A percentile compares a stretch with the other conserved stretches of the same genome.
These are phyloP conservation scores for Pterobdella sp. DNA, from an alignment of 2,888 invertebrate genomes.

Conservation along the genomic window DNA sequence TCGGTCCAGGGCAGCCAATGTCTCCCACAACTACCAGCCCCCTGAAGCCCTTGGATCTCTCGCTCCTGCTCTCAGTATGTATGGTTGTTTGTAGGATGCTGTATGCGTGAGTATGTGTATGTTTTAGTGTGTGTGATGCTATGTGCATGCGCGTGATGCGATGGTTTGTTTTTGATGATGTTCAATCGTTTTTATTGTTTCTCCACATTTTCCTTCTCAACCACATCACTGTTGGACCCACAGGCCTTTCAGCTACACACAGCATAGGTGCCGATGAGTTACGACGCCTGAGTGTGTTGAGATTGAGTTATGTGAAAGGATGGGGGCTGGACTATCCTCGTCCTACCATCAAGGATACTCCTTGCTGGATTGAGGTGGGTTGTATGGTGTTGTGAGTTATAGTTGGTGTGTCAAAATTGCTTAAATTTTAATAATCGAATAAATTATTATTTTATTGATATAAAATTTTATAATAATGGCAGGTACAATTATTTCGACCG, in stretches of 20 bases:
- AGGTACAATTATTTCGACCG: slow-evolving; percentile 54
- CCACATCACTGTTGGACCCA: background rate
- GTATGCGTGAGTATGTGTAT: background rate
- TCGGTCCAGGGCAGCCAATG: slow-evolving; percentile 94
- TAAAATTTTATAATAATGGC: background rate
- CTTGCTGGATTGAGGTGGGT: slow-evolving; percentile 57
- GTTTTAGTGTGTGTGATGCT: background rate
- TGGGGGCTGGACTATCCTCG: slow-evolving; percentile 98
- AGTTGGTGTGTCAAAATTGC: background rate
- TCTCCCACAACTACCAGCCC: slow-evolving; percentile 67
- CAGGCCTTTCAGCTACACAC: slow-evolving; percentile 71
- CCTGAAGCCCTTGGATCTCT: slow-evolving; percentile 65
- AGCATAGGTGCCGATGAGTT: slow-evolving; percentile 98
- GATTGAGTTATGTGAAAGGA: slow-evolving; percentile 96
- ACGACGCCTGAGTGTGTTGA: slow-evolving; percentile 84
- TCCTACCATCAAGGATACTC: slow-evolving; percentile 94
- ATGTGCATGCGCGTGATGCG: background rate
- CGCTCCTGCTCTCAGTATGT: slow-evolving; percentile 62
- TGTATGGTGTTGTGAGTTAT: slow-evolving; percentile 1
- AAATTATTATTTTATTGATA: background rate
- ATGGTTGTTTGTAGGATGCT: background rate
- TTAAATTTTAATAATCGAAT: background rate
- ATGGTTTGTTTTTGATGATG: background rate
- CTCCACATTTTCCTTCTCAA: background rate
- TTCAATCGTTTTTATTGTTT: background rate